Percentiles rank a stretch among this genome's conserved stretches.
These are phyloP conservation scores for Agonopterix alstromeriana DNA, from an alignment of 2,888 invertebrate genomes.

Conservation along the genomic window DNA sequence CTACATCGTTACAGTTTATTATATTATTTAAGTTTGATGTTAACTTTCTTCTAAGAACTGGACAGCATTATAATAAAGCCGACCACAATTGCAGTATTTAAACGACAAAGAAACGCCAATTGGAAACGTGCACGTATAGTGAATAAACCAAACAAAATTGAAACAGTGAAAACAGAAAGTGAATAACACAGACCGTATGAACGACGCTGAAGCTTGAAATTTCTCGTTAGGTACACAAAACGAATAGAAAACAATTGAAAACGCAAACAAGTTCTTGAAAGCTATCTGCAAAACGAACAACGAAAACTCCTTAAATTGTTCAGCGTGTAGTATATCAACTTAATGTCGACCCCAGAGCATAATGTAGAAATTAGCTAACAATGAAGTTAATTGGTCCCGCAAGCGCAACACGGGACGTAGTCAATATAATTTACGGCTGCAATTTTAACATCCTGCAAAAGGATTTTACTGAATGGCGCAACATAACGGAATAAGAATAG, in stretches of 20 bases:
- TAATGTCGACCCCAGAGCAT: background rate
- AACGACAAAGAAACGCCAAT: background rate
- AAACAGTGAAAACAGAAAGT: constrained; percentile 35
- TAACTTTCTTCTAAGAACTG: constrained; percentile 3
- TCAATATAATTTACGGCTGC: constrained; percentile 1
- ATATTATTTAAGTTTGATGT: constrained; percentile 4
- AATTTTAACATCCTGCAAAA: background rate
- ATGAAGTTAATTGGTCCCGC: background rate
- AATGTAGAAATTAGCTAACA: background rate
- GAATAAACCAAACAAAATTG: constrained; percentile 15
- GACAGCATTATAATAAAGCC: background rate
- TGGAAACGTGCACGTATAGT: background rate
- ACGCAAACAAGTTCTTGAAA: background rate
- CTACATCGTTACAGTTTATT: constrained; percentile 4
- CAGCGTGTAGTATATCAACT: background rate
- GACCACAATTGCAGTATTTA: background rate
- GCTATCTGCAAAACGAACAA: background rate
- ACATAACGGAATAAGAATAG: no score
- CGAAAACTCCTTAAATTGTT: background rate
- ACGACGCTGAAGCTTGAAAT: constrained; percentile 28
- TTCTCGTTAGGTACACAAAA: constrained; percentile 33
- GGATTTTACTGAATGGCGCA: no score
- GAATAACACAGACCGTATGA: constrained; percentile 14
- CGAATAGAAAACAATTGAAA: constrained; percentile 10
- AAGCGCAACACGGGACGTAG: background rate